Conservation (phyloP, 2,888 invertebrate species). For the Epirrhoe tristata region DNA sequence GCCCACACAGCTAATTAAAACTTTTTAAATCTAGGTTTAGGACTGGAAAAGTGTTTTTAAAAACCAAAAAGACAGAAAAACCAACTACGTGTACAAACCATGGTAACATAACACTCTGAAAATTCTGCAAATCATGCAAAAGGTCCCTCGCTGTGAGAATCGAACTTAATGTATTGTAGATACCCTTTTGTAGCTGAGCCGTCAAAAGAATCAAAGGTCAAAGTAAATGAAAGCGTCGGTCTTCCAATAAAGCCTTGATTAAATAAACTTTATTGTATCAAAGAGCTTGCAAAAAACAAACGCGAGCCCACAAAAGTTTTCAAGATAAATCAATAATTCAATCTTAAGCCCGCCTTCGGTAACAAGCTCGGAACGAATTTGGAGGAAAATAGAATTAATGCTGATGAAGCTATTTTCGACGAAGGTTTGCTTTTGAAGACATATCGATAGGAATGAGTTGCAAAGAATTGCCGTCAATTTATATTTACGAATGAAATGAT, state of each 20-base stretch:
- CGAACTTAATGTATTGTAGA: too few relatives aligned
- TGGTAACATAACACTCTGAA: too few relatives aligned
- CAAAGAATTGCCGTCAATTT: not conserved
- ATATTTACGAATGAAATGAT: not conserved
- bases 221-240: not conserved
- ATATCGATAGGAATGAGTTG: not conserved
- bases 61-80: not conserved
- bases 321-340: constrained; percentile 33
- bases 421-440: not conserved
- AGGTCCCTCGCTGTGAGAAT: too few relatives aligned
- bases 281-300: constrained; percentile 27
- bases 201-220: not conserved
- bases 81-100: too few relatives aligned
- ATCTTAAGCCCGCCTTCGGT: constrained; percentile 30
- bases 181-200: too few relatives aligned
- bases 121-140: too few relatives aligned
- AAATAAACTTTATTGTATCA: constrained; percentile 22
- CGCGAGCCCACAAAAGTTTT: constrained; percentile 23
- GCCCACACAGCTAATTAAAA: constrained; percentile 13
- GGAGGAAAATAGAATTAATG: constrained; percentile 38
- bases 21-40: constrained; percentile 2
- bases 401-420: constrained; percentile 18
- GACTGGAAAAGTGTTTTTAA: not conserved
- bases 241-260: constrained; percentile 8
- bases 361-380: constrained; percentile 38